Evolutionary conservation across 2,113 vertebrate species (phyloP), one percentile per base, ranked within the genome.

Genomic region (Dipodomys merriami): DNA sequence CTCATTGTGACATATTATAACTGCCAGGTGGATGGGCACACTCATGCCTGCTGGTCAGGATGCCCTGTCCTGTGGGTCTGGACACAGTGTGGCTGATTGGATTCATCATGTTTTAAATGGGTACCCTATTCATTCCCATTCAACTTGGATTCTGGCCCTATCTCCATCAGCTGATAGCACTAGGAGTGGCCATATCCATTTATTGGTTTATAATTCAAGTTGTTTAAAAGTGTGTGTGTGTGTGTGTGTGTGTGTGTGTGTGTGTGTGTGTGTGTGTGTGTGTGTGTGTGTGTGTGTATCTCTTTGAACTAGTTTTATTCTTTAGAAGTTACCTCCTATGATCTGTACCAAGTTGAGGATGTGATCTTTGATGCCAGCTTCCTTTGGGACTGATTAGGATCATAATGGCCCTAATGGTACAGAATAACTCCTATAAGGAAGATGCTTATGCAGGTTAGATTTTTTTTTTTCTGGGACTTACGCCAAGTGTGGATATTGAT

Each of bases 21-120:
- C 92, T 95, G 93, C 90, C 93, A 94, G 57, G 57, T 3, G 18
- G 87, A 81, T 16, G 33, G 80, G 78, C 78, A 69, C 6, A 78
- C n/a, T 84, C 64, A 18, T n/a, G 73, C 64, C 73, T 88, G 88
- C 84, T 87, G 96, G 95, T 95, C 93, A 96, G 90, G 73, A 90
- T 68, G 33, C 85, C 90, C 91, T 93, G 35, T 67, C 33, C 84
- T 19, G 64, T 82, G 74, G 78, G 67, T 65, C 76, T 57, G 86
- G 76, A 65, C 84, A 95, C 84, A 87, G 78, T 87, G 46, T 25
- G 7, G 49, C 84, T 96, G 81, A 95, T 82, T 91, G 82, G 71
- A 9, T 20, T 74, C 33, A 15, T 13, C 81, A 83, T 44, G 44
- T 77, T 82, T 30, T 84, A 12, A 72, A 79, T 79, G n/a, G 68